These are phyloP conservation scores for Thaumatotibia leucotreta DNA, from an alignment of 1,140 invertebrate genomes.

Conservation along the genomic window DNA sequence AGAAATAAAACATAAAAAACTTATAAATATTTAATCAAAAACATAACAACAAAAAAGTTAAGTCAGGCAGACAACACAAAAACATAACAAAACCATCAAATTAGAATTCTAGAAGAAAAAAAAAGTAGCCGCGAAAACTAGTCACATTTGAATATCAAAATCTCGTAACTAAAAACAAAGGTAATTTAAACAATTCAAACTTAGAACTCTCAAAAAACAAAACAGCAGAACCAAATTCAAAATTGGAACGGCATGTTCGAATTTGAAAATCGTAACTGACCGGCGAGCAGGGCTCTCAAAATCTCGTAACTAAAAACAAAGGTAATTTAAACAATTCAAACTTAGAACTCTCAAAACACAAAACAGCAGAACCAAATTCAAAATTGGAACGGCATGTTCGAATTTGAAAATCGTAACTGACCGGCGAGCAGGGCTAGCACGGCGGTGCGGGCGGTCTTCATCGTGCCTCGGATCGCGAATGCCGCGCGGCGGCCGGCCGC, in stretches of 20 bases:
- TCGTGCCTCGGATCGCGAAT: constrained; percentile 37
- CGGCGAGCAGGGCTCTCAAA: constrained; percentile 41
- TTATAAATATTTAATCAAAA: neutral
- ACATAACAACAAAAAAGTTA: neutral
- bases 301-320: no score
- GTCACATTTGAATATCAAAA: no score
- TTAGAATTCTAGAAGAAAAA: neutral
- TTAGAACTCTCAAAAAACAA: no score
- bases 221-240: neutral
- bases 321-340: no score
- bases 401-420: constrained; percentile 37
- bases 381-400: constrained; percentile 1
- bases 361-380: neutral
- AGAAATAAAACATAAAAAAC: neutral
- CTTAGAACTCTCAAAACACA: no score
- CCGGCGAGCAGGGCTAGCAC: constrained; percentile 43
- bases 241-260: constrained; percentile 1
- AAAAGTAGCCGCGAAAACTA: no score
- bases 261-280: constrained; percentile 40
- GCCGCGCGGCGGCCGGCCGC: constrained; percentile 27
- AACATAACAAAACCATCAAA: neutral
- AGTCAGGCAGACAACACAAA: neutral
- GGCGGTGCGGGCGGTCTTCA: constrained; percentile 38
- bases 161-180: no score
- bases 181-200: no score